phyloP scores from a whole-genome alignment of 2,113 vertebrate genomes.

The Zeus faber region DNA sequence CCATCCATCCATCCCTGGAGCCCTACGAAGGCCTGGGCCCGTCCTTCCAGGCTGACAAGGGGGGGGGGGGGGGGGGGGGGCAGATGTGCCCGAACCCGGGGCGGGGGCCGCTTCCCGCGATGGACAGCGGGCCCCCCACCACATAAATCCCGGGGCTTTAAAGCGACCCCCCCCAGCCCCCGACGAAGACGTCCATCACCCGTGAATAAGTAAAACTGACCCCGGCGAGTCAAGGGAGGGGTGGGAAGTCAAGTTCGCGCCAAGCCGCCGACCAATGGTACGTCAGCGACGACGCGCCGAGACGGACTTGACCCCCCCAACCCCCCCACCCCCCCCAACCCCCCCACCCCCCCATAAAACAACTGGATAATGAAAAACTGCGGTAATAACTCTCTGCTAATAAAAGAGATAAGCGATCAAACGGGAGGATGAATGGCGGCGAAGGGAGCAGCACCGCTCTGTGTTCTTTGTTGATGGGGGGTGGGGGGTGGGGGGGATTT shows the following conservation, averaged over 20 bases:
- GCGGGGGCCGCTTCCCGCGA: constrained; percentile 38
- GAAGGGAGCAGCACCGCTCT: too few species aligned
- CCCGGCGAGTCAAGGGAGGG: constrained; percentile 39
- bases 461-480: too few species aligned
- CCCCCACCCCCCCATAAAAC: constrained; percentile 54
- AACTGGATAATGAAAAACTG: constrained; percentile 70
- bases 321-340: too few species aligned
- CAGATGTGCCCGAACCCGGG: constrained; percentile 42
- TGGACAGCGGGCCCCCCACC: constrained; percentile 39
- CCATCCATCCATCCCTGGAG: constrained; percentile 6
- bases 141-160: constrained; percentile 61
- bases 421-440: constrained; percentile 60
- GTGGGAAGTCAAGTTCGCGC: too few species aligned
- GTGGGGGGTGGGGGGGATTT: constrained; percentile 8
- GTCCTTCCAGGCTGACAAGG: constrained; percentile 63
- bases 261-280: too few species aligned
- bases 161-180: constrained; percentile 31
- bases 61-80: constrained; percentile 42
- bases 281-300: constrained; percentile 53
- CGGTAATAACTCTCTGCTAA: constrained; percentile 68
- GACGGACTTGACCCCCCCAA: constrained; percentile 59
- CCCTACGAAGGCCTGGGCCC: constrained; percentile 9
- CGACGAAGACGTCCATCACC: constrained; percentile 73
- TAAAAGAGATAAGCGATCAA: constrained; percentile 77
- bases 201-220: constrained; percentile 63